Percentiles rank a stretch among this genome's conserved stretches.
These are phyloP conservation scores for Callimorpha dominula DNA, from an alignment of 2,888 invertebrate species.

Conservation along the genomic window DNA sequence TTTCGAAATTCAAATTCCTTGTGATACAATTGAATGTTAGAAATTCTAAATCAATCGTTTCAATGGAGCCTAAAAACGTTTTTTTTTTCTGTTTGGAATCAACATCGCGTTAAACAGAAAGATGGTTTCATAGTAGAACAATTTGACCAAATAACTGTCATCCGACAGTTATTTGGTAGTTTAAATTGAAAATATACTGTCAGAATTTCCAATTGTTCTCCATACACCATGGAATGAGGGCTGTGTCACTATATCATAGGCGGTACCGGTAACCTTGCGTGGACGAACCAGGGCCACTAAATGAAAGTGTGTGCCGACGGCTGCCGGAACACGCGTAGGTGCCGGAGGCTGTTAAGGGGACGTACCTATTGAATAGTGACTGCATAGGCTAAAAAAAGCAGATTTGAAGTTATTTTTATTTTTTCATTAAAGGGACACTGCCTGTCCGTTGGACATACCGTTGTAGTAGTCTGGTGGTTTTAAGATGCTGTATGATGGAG, in stretches of 20 bases:
- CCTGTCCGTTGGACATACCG: too few relatives aligned
- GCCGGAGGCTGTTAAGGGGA: slow-evolving; percentile 42
- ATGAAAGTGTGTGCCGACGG: slow-evolving; percentile 46
- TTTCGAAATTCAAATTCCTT: not conserved
- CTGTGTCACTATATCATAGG: slow-evolving; percentile 25
- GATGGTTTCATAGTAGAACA: not conserved
- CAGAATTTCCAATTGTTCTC: slow-evolving; percentile 3
- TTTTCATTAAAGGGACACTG: too few relatives aligned
- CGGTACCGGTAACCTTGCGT: slow-evolving; percentile 47
- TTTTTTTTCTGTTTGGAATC: not conserved
- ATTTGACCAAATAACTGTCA: too few relatives aligned
- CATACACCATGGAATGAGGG: slow-evolving; percentile 10
- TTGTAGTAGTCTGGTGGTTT: too few relatives aligned
- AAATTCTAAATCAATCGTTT: not conserved
- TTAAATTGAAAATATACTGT: not conserved
- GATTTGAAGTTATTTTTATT: too few relatives aligned
- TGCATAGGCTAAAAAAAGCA: not conserved
- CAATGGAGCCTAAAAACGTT: not conserved
- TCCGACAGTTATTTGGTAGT: too few relatives aligned
- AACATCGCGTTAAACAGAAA: not conserved
- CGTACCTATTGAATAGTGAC: slow-evolving; percentile 18
- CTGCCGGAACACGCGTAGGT: slow-evolving; percentile 57
- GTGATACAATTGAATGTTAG: not conserved
- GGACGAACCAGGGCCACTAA: slow-evolving; percentile 48
- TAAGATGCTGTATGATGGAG: too few relatives aligned